Base-by-base conservation (phyloP, 2,888 invertebrate species). In the Junonia oenone region DNA sequence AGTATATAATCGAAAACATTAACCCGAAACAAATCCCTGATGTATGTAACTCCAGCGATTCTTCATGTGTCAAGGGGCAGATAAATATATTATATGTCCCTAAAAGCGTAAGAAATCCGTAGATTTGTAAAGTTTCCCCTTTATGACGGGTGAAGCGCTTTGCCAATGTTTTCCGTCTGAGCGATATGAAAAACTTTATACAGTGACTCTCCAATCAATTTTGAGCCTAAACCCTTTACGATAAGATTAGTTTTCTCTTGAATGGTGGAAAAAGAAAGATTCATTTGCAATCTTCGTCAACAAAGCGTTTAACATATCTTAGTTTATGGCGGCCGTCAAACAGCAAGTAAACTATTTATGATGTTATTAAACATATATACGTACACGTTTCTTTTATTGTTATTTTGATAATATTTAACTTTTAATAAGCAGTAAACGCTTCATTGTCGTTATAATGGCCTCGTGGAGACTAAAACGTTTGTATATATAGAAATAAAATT, bases 121-220 rank as follows among this genome's bases (percentile, higher is more conserved):
- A 88, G 83, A 89, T 88, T 88, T 89, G 84, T 87, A 87, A 90
- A 89, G 76, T 89, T 83, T 76, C 87, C 87, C 87, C 76, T 86
- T 87, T 88, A 88, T 85, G 87, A 87, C 76, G 80, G 76, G 78
- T 74, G 74, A 85, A 83, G 79, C 77, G 71, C 81, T 74, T 74
- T 71, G 75, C 78, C 83, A 76, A 86, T 85, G 87, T 87, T 83
- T 85, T 83, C 80, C 74, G 77, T 77, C 74, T 73, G 73, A 76
- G 73, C 71, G 81, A 87, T 84, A 85, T 87, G 85, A 86, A 85
- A 87, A 88, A 88, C 79, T 84, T 86, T 76, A 70, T 74, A 63
- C 66, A 56, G 48, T 33, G 57, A 47, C 19, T 13, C 59, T 45
- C 48, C 56, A 59, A 55, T 22, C 61, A 37, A 78, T 66, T 68